These are phyloP conservation scores for Corbicula japonica DNA, from an alignment of 2,888 invertebrate species.

Conservation along the genomic window DNA sequence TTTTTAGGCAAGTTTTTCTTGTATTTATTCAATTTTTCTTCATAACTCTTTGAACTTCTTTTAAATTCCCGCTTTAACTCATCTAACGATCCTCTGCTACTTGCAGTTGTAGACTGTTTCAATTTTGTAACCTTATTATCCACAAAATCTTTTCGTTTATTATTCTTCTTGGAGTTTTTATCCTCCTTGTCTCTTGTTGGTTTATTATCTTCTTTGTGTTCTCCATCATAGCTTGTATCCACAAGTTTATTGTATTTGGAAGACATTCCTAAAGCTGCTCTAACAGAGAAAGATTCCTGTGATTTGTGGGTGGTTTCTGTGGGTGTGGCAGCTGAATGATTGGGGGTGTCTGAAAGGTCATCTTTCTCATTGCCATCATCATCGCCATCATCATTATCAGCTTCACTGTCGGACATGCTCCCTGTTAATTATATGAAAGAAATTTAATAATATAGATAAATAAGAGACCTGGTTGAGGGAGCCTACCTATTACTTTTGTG, in stretches of 20 bases:
- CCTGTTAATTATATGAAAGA: no score
- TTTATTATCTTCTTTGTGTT: conserved; percentile 58
- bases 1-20: conserved; percentile 43
- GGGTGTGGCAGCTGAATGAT: conserved; percentile 34
- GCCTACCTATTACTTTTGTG: no score
- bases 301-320: conserved; percentile 14
- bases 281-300: conserved; percentile 63
- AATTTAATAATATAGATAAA: no score
- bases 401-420: conserved; percentile 30
- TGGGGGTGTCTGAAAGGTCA: conserved; percentile 36
- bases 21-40: conserved; percentile 5
- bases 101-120: no score
- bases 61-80: conserved; percentile 21
- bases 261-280: conserved; percentile 88
- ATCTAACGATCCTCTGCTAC: no score
- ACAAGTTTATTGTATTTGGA: conserved; percentile 92
- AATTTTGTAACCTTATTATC: conserved; percentile 23
- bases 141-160: conserved; percentile 22
- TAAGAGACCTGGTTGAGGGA: no score
- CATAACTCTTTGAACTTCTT: conserved; percentile 20
- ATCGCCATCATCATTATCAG: conserved; percentile 25
- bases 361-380: conserved; percentile 31
- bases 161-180: conserved; percentile 45
- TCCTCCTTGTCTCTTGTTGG: conserved; percentile 36
- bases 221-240: conserved; percentile 82